phyloP scores from a whole-genome alignment of 2,113 vertebrate species.

The Microtus oregoni region DNA sequence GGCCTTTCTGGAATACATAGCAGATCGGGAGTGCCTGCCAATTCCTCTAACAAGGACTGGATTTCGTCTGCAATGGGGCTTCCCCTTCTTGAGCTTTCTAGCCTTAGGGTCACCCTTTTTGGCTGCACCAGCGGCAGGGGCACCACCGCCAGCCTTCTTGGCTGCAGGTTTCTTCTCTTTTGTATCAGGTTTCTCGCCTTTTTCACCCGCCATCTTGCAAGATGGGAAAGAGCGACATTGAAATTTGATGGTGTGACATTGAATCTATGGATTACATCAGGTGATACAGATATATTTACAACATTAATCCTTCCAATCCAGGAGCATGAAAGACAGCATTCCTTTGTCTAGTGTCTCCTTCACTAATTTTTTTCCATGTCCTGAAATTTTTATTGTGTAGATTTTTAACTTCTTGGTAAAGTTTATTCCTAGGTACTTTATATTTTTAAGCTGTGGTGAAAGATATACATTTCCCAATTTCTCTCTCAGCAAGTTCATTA shows the following conservation, averaged over 20 bases:
- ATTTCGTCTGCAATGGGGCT: too few species aligned
- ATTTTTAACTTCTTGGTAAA: not conserved
- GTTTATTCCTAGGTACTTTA: not conserved
- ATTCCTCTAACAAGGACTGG: too few species aligned
- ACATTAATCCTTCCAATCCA: not conserved
- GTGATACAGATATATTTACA: not conserved
- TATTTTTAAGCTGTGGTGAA: not conserved
- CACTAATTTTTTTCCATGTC: not conserved
- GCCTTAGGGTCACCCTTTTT: too few species aligned
- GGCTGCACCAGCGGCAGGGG: too few species aligned
- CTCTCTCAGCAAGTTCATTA: not conserved
- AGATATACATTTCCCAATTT: not conserved
- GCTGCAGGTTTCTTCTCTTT: too few species aligned
- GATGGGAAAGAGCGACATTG: too few species aligned
- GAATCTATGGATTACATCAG: not conserved
- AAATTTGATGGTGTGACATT: not conserved
- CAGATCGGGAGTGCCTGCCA: too few species aligned
- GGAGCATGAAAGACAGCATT: not conserved
- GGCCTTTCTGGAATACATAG: too few species aligned
- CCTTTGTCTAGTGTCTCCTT: not conserved
- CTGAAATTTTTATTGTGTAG: not conserved
- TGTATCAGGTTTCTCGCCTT: too few species aligned
- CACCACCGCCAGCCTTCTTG: too few species aligned
- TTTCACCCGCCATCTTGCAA: too few species aligned
- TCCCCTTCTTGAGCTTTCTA: too few species aligned